Percentiles rank a stretch among this genome's conserved stretches.
Conservation (phyloP, 2,113 vertebrate species). For the Cettia cetti region DNA sequence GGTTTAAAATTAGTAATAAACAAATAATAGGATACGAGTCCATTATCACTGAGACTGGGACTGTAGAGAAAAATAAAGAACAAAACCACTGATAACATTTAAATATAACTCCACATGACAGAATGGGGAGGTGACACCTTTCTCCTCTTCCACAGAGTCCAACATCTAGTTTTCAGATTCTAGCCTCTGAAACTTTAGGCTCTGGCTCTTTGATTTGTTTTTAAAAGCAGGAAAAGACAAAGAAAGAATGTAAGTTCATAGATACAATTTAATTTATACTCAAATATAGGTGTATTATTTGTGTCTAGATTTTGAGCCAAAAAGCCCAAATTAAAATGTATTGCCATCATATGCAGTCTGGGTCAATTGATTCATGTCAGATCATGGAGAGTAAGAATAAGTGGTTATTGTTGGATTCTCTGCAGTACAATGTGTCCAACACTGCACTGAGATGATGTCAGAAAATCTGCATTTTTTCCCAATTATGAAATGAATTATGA, state of each 20-base stretch:
- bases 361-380: slow-evolving; percentile 45
- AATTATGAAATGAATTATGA: slow-evolving; percentile 71
- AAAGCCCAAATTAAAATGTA: slow-evolving; percentile 1
- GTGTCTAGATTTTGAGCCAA: slow-evolving; percentile 29
- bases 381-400: slow-evolving; percentile 56
- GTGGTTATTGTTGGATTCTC: slow-evolving; percentile 63
- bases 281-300: background rate
- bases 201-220: background rate
- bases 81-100: background rate
- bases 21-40: background rate
- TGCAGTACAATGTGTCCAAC: slow-evolving; percentile 53
- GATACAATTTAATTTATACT: background rate
- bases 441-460: slow-evolving; percentile 67
- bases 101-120: background rate
- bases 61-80: background rate
- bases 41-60: background rate
- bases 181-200: background rate
- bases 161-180: background rate
- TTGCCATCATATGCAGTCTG: background rate
- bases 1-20: background rate
- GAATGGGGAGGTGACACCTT: background rate
- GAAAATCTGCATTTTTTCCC: slow-evolving; percentile 71
- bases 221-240: background rate
- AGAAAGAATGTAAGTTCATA: background rate
- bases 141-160: background rate